A percentile compares a stretch with the other conserved stretches of the same genome.
Conservation (phyloP, 2,888 invertebrate genomes). For the Sacculina carcini region DNA sequence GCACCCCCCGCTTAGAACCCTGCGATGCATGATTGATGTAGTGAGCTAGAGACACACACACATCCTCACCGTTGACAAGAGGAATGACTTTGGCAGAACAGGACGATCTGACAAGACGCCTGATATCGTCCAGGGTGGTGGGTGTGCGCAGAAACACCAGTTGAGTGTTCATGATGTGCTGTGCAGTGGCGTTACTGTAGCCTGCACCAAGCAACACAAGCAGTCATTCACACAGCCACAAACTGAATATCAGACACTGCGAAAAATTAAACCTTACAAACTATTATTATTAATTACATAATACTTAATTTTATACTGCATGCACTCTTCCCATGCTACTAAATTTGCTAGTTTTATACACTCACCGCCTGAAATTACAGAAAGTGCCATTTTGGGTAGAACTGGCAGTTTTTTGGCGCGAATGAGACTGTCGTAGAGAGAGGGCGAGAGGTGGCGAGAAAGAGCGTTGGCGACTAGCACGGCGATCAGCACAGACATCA, state of each 20-base stretch:
- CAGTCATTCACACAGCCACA: no score
- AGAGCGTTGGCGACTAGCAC: conserved; percentile 86
- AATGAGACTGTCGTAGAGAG: conserved; percentile 95
- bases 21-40: no score
- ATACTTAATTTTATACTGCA: no score
- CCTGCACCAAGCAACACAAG: not conserved
- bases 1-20: no score
- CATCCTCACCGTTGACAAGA: not conserved
- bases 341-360: no score
- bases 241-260: no score
- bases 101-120: not conserved
- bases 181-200: not conserved
- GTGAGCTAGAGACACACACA: no score
- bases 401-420: conserved; percentile 90
- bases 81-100: not conserved
- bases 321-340: no score
- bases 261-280: no score
- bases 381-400: conserved; percentile 72
- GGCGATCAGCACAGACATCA: conserved; percentile 86
- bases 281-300: no score
- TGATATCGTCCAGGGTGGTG: not conserved
- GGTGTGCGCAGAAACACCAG: not conserved
- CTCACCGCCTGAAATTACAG: conserved; percentile 24
- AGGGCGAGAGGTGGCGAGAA: conserved; percentile 77
- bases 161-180: not conserved